phyloP scores from a whole-genome alignment of 2,113 vertebrate genomes.

The Pica pica region DNA sequence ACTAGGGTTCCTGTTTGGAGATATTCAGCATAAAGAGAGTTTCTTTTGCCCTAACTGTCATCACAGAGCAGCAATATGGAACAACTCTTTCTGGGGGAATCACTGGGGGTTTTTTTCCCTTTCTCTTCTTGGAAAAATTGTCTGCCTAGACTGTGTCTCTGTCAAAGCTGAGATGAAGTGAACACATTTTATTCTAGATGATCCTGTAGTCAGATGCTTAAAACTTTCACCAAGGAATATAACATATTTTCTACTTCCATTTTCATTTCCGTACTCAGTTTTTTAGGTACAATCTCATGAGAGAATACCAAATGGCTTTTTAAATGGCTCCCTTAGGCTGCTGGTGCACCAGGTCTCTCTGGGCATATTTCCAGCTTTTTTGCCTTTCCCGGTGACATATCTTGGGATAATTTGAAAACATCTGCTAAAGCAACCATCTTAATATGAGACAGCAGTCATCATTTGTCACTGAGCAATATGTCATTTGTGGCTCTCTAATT shows the following conservation, averaged over 20 bases:
- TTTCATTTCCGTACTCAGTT: background rate
- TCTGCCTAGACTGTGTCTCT: background rate
- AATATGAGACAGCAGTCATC: slow-evolving; percentile 18
- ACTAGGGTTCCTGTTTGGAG: background rate
- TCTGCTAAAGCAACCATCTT: slow-evolving; percentile 60
- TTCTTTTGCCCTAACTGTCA: background rate
- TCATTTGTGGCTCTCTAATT: slow-evolving; percentile 8
- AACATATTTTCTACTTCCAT: background rate
- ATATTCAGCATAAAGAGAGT: background rate
- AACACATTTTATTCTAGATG: background rate
- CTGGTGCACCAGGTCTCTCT: slow-evolving; percentile 49
- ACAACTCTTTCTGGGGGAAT: background rate
- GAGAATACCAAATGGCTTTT: slow-evolving; percentile 11
- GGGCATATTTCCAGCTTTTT: slow-evolving; percentile 52
- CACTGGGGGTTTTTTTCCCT: accelerated
- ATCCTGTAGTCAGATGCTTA: background rate
- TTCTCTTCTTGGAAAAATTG: background rate
- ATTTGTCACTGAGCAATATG: slow-evolving; percentile 26
- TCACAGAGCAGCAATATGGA: background rate
- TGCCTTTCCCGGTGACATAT: slow-evolving; percentile 40
- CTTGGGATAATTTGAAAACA: slow-evolving; percentile 66
- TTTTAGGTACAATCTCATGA: background rate
- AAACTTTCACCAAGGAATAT: background rate
- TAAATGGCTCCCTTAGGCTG: slow-evolving; percentile 21
- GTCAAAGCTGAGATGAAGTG: background rate